Evolutionary conservation across 2,797 vertebrate genomes (phyloP), one percentile per base, ranked within the genome.

Genomic region (Chaetophractus vellerosus): DNA sequence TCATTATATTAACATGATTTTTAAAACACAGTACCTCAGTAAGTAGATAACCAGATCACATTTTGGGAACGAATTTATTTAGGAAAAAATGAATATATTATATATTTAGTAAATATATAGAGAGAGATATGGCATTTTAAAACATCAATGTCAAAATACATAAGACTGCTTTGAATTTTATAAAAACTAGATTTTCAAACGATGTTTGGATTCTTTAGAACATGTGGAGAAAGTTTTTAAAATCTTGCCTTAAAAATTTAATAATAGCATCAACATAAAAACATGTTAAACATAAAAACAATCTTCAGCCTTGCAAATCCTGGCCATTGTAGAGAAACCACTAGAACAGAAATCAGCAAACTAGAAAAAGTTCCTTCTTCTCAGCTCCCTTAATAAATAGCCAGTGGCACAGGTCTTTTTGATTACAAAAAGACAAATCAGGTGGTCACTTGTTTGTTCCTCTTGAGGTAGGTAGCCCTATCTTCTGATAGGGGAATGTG

Each of bases 161-260:
- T 96, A 21, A 76, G 61, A 66, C 9, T 79, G 23, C 71, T 96
- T 91, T 90, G n/a, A 81, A 64, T 88, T 93, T 91, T 93, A 81
- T 74, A 89, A 94, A 91, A 74, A 31, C 28, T 93, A 64, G 31
- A 75, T 59, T 96, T 96, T 93, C 52, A 85, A 93, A 69, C 4
- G 82, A 52, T 80, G 45, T 48, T 50, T 91, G 75, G 90, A 63
- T 64, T 97, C 26, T 88, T 94, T 76, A 83, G 72, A 94, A 78
- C 84, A 93, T 55, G 41, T 7, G 79, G 31, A 64, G 10, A 21
- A 69, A 76, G 45, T 52, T 75, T 86, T 88, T 33, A 19, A 38
- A 68, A 48, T 6, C 18, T 6, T 82, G 74, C 52, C 12, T 64
- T 81, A 71, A 87, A 75, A 84, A 66, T 69, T 48, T 19, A 72